These are phyloP conservation scores for Hyppa rectilinea DNA, from an alignment of 2,888 invertebrate species.

Conservation along the genomic window DNA sequence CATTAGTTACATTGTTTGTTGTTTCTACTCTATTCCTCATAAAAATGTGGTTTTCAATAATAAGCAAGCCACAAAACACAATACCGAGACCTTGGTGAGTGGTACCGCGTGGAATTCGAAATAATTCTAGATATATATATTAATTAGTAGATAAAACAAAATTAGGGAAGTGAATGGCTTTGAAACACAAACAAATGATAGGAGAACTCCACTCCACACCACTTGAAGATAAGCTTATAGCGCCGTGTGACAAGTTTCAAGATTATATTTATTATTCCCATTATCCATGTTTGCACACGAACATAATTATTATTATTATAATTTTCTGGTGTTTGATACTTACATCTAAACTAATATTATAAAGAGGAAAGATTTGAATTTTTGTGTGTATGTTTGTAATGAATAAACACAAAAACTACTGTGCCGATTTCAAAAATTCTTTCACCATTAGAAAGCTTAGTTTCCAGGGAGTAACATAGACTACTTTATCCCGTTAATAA, in stretches of 20 bases:
- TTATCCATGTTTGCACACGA: constrained; percentile 38
- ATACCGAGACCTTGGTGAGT: neutral
- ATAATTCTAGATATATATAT: neutral
- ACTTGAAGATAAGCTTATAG: constrained; percentile 44
- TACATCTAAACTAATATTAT: too few species aligned
- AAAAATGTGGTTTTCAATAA: neutral
- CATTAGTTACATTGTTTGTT: constrained; percentile 32
- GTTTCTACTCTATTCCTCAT: neutral
- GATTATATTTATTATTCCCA: constrained; percentile 32
- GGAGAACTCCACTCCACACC: constrained; percentile 31
- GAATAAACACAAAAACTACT: too few species aligned
- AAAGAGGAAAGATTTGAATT: too few species aligned
- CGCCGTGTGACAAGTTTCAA: constrained; percentile 30
- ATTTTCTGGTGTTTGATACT: too few species aligned
- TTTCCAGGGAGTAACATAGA: too few species aligned
- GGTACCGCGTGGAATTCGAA: neutral
- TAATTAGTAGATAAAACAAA: constrained; percentile 4
- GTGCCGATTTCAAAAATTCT: too few species aligned
- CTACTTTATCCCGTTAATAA: too few species aligned
- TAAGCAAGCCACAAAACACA: neutral
- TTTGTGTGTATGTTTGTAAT: too few species aligned
- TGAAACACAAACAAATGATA: constrained; percentile 26
- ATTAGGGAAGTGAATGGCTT: constrained; percentile 8
- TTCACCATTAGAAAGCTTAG: too few species aligned
- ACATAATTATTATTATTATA: too few species aligned